Conservation (phyloP, 2,797 vertebrate species). For the Hyperoplus immaculatus region DNA sequence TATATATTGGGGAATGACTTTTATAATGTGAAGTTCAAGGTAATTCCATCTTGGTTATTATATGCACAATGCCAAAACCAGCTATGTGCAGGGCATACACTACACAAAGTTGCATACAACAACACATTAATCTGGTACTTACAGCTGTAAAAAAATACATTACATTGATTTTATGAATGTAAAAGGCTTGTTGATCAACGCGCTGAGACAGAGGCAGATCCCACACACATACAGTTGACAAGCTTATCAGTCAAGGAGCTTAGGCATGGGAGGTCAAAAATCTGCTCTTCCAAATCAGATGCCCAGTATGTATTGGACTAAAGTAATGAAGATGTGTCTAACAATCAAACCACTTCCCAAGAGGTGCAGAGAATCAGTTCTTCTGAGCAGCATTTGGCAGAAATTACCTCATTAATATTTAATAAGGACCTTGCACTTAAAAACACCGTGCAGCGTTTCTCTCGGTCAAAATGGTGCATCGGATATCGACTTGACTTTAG, state of each 20-base stretch:
- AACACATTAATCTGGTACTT: conserved; percentile 9
- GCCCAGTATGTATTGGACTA: conserved; percentile 14
- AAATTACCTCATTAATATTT: conserved; percentile 75
- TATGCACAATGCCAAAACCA: conserved; percentile 6
- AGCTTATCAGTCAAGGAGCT: conserved; percentile 66
- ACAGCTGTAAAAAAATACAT: conserved; percentile 37
- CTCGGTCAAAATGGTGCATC: conserved; percentile 50
- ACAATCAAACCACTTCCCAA: conserved; percentile 45
- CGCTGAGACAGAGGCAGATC: conserved; percentile 23
- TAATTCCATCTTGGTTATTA: conserved; percentile 6
- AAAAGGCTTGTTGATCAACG: conserved; percentile 38
- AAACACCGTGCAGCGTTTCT: conserved; percentile 33
- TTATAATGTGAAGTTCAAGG: conserved; percentile 22
- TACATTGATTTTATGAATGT: conserved; percentile 2
- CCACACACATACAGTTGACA: conserved; percentile 56
- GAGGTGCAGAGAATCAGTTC: conserved; percentile 73
- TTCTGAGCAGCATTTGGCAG: conserved; percentile 62
- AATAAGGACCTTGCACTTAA: conserved; percentile 62
- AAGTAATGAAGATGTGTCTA: conserved; percentile 63
- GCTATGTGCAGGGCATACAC: neutral
- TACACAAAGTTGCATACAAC: neutral
- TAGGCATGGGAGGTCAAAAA: conserved; percentile 50
- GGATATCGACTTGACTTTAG: conserved; percentile 48
- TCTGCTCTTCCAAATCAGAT: conserved; percentile 52
- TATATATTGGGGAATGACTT: conserved; percentile 12